Percentiles rank a stretch among this genome's conserved stretches.
Conservation (phyloP, 1,140 invertebrate species). For the Eriocheir sinensis region DNA sequence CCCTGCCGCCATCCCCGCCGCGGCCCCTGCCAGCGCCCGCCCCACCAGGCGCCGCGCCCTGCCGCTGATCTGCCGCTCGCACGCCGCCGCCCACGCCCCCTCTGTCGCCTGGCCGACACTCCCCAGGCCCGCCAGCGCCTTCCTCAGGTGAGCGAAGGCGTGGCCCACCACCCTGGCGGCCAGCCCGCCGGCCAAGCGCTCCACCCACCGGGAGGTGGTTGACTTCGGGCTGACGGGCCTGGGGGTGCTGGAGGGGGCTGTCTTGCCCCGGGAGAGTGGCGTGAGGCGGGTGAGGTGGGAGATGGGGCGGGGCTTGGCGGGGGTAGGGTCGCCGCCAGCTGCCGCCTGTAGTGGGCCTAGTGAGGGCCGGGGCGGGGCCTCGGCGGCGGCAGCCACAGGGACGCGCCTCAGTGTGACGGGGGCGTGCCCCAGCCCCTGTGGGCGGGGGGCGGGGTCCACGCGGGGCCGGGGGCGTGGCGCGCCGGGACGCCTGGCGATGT, state of each 20-base stretch:
- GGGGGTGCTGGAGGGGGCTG: background rate
- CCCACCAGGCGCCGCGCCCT: slow-evolving; percentile 51
- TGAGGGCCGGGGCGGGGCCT: background rate
- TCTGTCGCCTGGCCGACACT: background rate
- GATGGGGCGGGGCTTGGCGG: background rate
- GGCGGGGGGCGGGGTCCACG: background rate
- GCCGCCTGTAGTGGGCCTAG: background rate
- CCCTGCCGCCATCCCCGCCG: too few relatives aligned
- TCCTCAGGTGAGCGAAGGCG: background rate
- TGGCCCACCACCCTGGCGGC: background rate
- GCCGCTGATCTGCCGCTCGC: slow-evolving; percentile 32
- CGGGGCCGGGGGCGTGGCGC: background rate
- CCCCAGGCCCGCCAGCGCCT: background rate
- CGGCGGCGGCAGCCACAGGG: background rate
- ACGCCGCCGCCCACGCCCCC: background rate
- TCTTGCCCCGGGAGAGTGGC: background rate
- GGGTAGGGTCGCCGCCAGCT: background rate
- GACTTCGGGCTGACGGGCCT: background rate
- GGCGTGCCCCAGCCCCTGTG: background rate
- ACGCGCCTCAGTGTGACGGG: background rate
- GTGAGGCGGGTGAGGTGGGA: background rate
- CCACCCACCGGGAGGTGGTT: background rate
- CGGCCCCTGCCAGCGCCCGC: background rate
- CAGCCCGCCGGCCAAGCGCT: background rate
- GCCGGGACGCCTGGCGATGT: slow-evolving; percentile 12